These are phyloP conservation scores for Mionectes macconnelli DNA, from an alignment of 2,113 vertebrate genomes.

Conservation along the genomic window DNA sequence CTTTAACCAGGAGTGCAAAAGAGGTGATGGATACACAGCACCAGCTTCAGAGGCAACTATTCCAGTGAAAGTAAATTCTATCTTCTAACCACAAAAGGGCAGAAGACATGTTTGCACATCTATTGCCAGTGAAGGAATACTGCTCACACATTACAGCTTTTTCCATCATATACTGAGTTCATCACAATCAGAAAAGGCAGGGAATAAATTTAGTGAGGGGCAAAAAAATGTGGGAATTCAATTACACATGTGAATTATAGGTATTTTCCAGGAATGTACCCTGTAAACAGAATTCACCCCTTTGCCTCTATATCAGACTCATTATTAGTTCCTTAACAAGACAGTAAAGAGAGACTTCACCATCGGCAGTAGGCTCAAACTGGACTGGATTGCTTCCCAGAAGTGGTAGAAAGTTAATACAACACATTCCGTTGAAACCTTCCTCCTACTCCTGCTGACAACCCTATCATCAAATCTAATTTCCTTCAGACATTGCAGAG, in stretches of 20 bases:
- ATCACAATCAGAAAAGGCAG: neutral
- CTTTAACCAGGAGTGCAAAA: neutral
- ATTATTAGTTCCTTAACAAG: neutral
- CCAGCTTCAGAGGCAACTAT: neutral
- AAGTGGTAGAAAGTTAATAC: neutral
- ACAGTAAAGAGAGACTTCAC: neutral
- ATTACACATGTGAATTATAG: neutral
- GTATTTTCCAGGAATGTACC: neutral
- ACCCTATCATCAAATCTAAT: conserved; percentile 11
- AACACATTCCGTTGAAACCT: neutral
- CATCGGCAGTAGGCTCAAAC: neutral
- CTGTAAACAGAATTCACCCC: neutral
- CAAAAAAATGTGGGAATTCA: neutral
- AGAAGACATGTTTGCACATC: neutral
- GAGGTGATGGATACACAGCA: neutral
- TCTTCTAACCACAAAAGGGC: neutral
- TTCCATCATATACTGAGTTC: neutral
- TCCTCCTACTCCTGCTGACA: neutral
- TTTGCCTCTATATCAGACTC: neutral
- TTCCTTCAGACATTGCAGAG: neutral
- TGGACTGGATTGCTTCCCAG: neutral
- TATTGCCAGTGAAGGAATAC: neutral
- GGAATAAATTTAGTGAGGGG: neutral
- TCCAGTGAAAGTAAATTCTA: neutral
- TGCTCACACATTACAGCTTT: neutral